Base-by-base conservation (phyloP, 2,113 vertebrate species). In the Forbesichthys papilliferus region DNA sequence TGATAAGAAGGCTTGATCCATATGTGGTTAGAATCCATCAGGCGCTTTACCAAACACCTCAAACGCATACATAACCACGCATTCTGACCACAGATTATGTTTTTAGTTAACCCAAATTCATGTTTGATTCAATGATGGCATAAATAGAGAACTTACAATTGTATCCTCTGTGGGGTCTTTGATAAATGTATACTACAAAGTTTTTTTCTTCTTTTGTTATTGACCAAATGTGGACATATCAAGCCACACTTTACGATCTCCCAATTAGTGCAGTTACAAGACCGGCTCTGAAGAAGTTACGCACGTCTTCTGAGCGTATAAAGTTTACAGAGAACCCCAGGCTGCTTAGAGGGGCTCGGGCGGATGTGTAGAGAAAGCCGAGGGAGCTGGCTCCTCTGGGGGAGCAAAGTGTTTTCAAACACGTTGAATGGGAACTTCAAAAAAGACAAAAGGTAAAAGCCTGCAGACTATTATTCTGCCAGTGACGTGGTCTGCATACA, bases 401-500 rank as follows among this genome's bases (percentile, higher is more conserved):
- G 27, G 69, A 61, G 53, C 9, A 27, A 20, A 58, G 58, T 82
- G 76, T 74, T 74, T 66, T 69, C 58, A 78, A 80, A 78, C 67
- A 60, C 54, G 64, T 68, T 49, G 46, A 77, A 82, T 73, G 60
- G 60, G 36, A 27, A 27, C 27, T 27, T 27, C 2, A 27, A 27
- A 27, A 3, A 27, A 27, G 11, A 72, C 55, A 73, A 27, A 36
- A 33, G 33, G 49, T 64, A 64, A 61, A 67, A 57, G 56, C 54
- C 69, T 57, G 49, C 33, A 74, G 47, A 68, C 67, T 66, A 69
- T 75, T 83, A 76, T 73, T 52, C 54, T 55, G 58, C 64, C 57
- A 58, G 12, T 69, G 69, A 71, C 13, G 27, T 76, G 65, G 59
- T 57, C 55, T 74, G 83, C 72, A 82, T 85, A 67, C 49, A 71